Conservation (phyloP, 2,113 vertebrate genomes). For the Brachirus orientalis region DNA sequence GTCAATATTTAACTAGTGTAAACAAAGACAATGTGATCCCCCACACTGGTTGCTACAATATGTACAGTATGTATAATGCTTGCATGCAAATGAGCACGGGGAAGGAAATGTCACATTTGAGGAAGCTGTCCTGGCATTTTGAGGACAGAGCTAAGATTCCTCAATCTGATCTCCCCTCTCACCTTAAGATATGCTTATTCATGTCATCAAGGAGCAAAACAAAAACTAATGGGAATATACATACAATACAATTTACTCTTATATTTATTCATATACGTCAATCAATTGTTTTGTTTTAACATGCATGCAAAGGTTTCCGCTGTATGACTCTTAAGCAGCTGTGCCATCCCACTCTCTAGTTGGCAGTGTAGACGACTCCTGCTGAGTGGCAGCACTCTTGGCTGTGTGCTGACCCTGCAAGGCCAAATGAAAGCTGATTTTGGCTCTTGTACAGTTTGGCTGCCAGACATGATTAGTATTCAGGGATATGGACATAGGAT, state of each 20-base stretch:
- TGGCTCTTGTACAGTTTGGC: conserved; percentile 4
- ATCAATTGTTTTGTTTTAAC: neutral
- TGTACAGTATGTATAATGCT: neutral
- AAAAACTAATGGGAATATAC: neutral
- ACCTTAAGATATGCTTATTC: neutral
- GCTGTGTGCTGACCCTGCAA: conserved; percentile 26
- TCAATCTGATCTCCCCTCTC: neutral
- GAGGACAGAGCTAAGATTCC: conserved; percentile 3
- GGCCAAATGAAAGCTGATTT: conserved; percentile 10
- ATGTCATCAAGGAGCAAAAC: conserved; percentile 1
- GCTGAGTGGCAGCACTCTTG: conserved; percentile 26
- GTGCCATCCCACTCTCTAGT: neutral
- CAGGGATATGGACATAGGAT: conserved; percentile 5
- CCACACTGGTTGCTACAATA: neutral
- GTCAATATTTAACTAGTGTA: conserved; percentile 78
- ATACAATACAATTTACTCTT: neutral
- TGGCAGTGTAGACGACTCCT: conserved; percentile 12
- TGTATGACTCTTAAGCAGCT: neutral
- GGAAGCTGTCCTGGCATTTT: neutral
- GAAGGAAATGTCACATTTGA: neutral
- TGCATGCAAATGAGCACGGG: neutral
- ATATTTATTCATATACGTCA: neutral
- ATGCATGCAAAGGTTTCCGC: neutral
- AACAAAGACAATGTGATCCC: conserved; percentile 60
- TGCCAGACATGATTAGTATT: conserved; percentile 35